These are phyloP conservation scores for Bubo blakistoni DNA, from an alignment of 2,113 vertebrate species.

Conservation along the genomic window DNA sequence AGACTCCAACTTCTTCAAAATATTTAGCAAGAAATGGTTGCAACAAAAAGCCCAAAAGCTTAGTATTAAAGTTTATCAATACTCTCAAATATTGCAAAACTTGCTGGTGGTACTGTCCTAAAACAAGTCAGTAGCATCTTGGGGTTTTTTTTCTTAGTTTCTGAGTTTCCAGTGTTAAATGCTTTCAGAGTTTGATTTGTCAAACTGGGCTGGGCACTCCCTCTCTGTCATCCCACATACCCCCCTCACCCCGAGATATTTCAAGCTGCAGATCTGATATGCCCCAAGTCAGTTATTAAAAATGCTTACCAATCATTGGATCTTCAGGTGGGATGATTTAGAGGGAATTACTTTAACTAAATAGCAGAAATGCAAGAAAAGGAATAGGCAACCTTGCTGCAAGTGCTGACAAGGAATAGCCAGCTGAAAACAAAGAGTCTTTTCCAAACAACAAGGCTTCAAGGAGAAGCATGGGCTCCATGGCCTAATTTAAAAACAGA, in stretches of 20 bases:
- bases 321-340: not conserved
- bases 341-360: not conserved
- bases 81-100: not conserved
- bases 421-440: not conserved
- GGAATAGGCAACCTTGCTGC: not conserved
- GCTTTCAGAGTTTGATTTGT: not conserved
- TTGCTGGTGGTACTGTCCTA: not conserved
- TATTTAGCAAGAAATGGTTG: not conserved
- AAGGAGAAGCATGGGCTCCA: not conserved
- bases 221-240: no score
- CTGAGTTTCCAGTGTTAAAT: not conserved
- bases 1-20: conserved; percentile 10
- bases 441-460: not conserved
- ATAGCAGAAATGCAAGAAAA: not conserved
- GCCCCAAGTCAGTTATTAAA: not conserved
- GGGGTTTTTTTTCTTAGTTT: not conserved
- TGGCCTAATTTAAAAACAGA: not conserved
- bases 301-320: not conserved
- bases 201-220: not conserved
- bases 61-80: not conserved
- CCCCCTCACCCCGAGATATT: not conserved
- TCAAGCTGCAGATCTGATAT: not conserved
- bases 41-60: not conserved
- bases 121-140: not conserved
- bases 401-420: not conserved